Evolutionary conservation across 1,140 invertebrate species (phyloP).

Genomic region (Drosophila grimshawi): DNA sequence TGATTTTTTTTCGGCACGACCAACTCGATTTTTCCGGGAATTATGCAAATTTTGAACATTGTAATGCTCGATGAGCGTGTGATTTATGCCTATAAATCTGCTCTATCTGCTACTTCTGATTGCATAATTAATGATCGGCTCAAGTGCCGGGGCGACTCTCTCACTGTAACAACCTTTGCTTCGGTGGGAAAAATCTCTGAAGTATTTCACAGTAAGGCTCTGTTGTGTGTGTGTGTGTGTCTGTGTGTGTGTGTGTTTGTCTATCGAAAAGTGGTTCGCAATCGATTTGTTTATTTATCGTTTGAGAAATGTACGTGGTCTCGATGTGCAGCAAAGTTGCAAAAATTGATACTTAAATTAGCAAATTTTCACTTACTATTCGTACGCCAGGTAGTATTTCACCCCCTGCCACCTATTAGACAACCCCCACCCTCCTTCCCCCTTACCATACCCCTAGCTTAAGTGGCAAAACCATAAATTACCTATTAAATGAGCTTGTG

Average conservation of each 20-base stretch:
- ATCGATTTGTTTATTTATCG: slow-evolving; percentile 64
- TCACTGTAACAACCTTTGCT: slow-evolving; percentile 57
- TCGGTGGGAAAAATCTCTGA: slow-evolving; percentile 60
- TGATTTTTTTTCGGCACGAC: slow-evolving; percentile 41
- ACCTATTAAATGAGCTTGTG: slow-evolving; percentile 79
- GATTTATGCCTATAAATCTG: slow-evolving; percentile 81
- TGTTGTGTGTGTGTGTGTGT: slow-evolving; percentile 9
- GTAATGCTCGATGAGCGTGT: slow-evolving; percentile 69
- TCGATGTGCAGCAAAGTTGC: slow-evolving; percentile 67
- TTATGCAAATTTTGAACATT: slow-evolving; percentile 74
- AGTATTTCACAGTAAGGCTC: slow-evolving; percentile 9
- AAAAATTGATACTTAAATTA: slow-evolving; percentile 72
- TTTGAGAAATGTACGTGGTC: slow-evolving; percentile 27
- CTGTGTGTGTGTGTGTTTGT: slow-evolving; percentile 17
- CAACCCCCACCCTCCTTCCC: not conserved
- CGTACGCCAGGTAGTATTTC: not conserved
- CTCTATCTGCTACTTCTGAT: slow-evolving; percentile 81
- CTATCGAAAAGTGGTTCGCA: slow-evolving; percentile 25
- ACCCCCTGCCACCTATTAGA: not conserved
- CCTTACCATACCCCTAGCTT: not conserved
- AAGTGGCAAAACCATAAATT: slow-evolving; percentile 65
- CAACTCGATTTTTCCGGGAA: slow-evolving; percentile 62
- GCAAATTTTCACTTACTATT: slow-evolving; percentile 63
- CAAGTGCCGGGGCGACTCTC: slow-evolving; percentile 33
- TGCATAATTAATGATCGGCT: slow-evolving; percentile 77